Evolutionary conservation across 2,888 invertebrate genomes (phyloP).

Genomic region (Maniola hyperantus): DNA sequence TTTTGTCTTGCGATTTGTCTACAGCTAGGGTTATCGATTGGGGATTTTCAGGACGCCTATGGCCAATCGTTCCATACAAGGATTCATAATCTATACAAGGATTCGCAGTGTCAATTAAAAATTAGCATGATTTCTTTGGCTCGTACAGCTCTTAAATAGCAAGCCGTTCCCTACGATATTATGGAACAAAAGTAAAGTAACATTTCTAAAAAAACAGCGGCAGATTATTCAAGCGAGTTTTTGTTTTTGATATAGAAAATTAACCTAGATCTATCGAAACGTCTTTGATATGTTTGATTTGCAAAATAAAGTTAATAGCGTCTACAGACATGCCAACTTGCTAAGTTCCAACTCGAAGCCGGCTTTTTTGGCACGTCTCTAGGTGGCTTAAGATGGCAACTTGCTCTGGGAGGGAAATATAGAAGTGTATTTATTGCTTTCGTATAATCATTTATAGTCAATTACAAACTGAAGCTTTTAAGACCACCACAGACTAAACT

Average conservation of each 20-base stretch:
- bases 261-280: constrained; percentile 48
- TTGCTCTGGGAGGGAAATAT: constrained; percentile 46
- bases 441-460: constrained; percentile 44
- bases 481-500: constrained; percentile 25
- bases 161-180: constrained; percentile 45
- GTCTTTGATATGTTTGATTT: constrained; percentile 62
- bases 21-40: background rate
- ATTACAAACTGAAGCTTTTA: constrained; percentile 23
- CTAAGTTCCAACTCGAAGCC: background rate
- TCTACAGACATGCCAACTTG: constrained; percentile 11
- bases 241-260: constrained; percentile 39
- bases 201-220: constrained; percentile 49
- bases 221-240: constrained; percentile 41
- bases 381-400: constrained; percentile 24
- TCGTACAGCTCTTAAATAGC: background rate
- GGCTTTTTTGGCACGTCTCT: constrained; percentile 5
- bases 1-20: background rate
- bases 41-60: background rate
- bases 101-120: background rate
- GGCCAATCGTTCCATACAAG: too few species aligned
- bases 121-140: constrained; percentile 12
- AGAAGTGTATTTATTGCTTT: constrained; percentile 50
- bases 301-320: constrained; percentile 35
- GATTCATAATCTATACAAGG: background rate
- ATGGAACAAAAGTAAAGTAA: constrained; percentile 78